phyloP scores from a whole-genome alignment of 2,888 invertebrate species.

The Deroplatys truncata region DNA sequence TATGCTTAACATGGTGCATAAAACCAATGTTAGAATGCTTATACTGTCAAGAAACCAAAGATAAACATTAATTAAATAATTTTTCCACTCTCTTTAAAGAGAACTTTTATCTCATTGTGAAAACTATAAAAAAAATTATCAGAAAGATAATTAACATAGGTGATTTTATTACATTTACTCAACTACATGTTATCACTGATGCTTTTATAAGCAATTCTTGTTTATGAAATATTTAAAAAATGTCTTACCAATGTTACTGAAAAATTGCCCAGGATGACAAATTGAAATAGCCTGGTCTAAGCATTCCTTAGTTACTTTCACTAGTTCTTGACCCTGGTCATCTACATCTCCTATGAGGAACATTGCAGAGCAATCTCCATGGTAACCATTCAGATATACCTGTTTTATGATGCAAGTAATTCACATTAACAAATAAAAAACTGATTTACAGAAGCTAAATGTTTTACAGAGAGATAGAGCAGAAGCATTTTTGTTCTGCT shows the following conservation, averaged over 20 bases:
- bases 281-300: conserved; percentile 56
- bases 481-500: too few relatives aligned
- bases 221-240: neutral
- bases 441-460: neutral
- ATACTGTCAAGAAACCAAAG: too few relatives aligned
- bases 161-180: too few relatives aligned
- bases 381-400: conserved; percentile 78
- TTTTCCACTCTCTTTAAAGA: too few relatives aligned
- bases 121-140: too few relatives aligned
- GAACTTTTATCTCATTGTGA: too few relatives aligned
- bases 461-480: neutral
- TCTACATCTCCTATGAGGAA: conserved; percentile 83
- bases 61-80: too few relatives aligned
- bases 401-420: conserved; percentile 39
- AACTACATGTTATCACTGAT: too few relatives aligned
- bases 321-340: conserved; percentile 62
- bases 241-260: conserved; percentile 50
- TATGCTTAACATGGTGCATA: too few relatives aligned
- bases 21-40: too few relatives aligned
- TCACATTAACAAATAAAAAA: neutral
- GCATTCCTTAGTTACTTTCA: conserved; percentile 66
- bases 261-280: conserved; percentile 52
- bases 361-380: conserved; percentile 90
- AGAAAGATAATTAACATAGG: too few relatives aligned
- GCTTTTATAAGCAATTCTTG: too few relatives aligned